phyloP scores from a whole-genome alignment of 2,797 vertebrate species.

The Girardinus metallicus region DNA sequence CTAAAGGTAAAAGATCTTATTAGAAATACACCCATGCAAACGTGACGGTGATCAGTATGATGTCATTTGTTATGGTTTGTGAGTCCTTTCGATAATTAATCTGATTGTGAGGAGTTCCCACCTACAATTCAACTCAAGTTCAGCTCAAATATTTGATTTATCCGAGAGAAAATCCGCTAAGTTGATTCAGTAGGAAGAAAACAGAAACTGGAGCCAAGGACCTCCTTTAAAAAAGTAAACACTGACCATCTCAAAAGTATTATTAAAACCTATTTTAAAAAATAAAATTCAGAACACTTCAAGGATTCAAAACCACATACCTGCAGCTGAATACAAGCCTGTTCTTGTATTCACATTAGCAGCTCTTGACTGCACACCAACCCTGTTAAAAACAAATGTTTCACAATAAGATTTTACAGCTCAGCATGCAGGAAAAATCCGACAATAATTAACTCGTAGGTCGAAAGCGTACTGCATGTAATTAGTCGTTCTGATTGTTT shows the following conservation, averaged over 20 bases:
- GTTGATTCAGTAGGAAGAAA: neutral
- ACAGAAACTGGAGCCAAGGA: neutral
- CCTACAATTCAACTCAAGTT: neutral
- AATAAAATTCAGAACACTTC: neutral
- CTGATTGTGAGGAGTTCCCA: neutral
- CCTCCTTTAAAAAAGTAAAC: neutral
- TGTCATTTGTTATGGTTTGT: neutral
- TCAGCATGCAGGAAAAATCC: neutral
- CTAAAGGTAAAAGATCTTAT: conserved; percentile 80
- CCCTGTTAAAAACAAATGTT: neutral
- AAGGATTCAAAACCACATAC: neutral
- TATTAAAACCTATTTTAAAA: neutral
- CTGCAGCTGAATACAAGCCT: neutral
- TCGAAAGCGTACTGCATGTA: accelerated
- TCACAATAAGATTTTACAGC: neutral
- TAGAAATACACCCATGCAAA: neutral
- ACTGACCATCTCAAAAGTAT: neutral
- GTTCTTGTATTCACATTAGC: neutral
- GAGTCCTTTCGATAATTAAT: too few species aligned
- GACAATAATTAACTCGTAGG: neutral
- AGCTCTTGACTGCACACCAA: neutral
- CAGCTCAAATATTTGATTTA: neutral
- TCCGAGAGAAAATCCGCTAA: too few species aligned
- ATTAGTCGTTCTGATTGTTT: neutral
- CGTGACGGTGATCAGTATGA: neutral